phyloP scores from a whole-genome alignment of 2,888 invertebrate species.

The Rotaria magnacalcarata region DNA sequence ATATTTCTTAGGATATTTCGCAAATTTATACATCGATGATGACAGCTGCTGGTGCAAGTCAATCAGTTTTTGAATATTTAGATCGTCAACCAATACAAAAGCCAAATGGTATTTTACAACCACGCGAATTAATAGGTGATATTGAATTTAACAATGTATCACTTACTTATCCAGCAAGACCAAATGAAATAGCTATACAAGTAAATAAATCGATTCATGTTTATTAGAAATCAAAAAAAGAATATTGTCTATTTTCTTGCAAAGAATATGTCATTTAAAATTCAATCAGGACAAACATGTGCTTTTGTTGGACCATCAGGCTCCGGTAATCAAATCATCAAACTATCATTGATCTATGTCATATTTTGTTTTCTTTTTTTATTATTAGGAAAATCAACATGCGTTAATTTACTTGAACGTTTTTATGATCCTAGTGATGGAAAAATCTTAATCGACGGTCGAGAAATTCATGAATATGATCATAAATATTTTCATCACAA shows the following conservation, averaged over 20 bases:
- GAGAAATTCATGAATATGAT: constrained; percentile 56
- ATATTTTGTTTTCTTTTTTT: not conserved
- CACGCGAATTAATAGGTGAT: constrained; percentile 62
- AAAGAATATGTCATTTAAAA: constrained; percentile 58
- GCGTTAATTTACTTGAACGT: constrained; percentile 59
- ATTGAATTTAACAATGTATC: constrained; percentile 70
- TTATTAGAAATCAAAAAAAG: not conserved
- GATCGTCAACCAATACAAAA: constrained; percentile 55
- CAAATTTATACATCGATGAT: constrained; percentile 59
- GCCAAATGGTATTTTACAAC: constrained; percentile 49
- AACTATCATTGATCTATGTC: too few relatives aligned
- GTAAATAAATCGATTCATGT: not conserved
- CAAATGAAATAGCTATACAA: constrained; percentile 62
- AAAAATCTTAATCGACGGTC: constrained; percentile 56
- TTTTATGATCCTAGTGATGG: constrained; percentile 59
- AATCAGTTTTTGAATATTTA: constrained; percentile 58
- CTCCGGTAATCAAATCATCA: constrained; percentile 48
- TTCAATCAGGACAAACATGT: constrained; percentile 59
- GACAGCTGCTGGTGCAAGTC: constrained; percentile 60
- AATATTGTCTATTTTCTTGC: not conserved
- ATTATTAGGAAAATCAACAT: constrained; percentile 54
- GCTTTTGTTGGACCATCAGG: constrained; percentile 61
- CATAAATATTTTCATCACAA: constrained; percentile 59
- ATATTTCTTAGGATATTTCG: constrained; percentile 50
- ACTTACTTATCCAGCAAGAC: constrained; percentile 78